Evolutionary conservation across 2,888 invertebrate species (phyloP), one percentile per base, ranked within the genome.

Genomic region (Habrosyne pyritoides): DNA sequence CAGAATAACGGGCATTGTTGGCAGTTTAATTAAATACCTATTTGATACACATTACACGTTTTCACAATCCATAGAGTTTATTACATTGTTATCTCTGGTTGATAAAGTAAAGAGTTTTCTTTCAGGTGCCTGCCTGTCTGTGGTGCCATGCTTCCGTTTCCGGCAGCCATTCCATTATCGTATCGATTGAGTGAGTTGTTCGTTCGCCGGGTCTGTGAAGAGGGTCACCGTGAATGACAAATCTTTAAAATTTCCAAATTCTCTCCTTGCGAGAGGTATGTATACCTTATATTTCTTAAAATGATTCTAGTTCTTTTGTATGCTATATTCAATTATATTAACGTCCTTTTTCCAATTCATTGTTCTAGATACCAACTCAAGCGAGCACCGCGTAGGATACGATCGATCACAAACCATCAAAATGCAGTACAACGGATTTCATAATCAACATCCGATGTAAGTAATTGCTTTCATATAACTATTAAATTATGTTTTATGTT

Each of bases 171-270:
- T 93, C 92, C 89, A 24, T 5, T 5, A 24, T 24, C 24, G 24
- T 24, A 24, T 24, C 24, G 24, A 42, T 42, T 8, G 42, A 42
- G 14, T 90, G 93, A 94, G 93, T 94, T 94, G 94, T 94, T 94
- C 94, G 91, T 93, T 93, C 93, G 91, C 93, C 93, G 92, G 91
- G 92, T 90, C 86, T 87, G 89, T 77, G 77, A 75, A 81, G 81
- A 79, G 81, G 80, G 79, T 75, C 72, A 68, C 21, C 71, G 86
- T 85, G 86, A 84, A 91, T 90, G 90, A 84, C 71, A 85, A 83
- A 79, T 69, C 70, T 71, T 69, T 71, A 75, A 76, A 75, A 69
- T 77, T 78, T 80, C 73, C 66, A 86, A 85, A 91, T 86, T 91
- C 92, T 92, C 92, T 92, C 92, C 75, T 75, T 78, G 63, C 76